Base-by-base conservation (phyloP, 2,888 invertebrate genomes). In the Prosapia bicincta region DNA sequence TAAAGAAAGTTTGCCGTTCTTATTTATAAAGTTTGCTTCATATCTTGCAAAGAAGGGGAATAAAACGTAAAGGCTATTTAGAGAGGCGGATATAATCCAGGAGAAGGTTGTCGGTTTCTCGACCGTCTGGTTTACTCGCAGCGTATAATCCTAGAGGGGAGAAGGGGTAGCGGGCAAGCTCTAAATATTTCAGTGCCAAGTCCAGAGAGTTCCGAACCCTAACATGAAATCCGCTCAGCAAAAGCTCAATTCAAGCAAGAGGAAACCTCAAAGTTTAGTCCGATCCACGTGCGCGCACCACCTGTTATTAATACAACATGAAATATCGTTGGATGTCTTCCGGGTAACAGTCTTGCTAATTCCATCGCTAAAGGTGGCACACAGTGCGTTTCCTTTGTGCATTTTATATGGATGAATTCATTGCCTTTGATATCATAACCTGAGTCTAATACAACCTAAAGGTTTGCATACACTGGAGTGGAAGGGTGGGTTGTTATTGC, bases 91-190 rank as follows among this genome's bases (percentile, higher is more conserved):
- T 54, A 54, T 54, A 54, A 54, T 54, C 54, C 54, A 5, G 1
- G 54, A 20, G 54, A 20, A 54, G n/a, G 54, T 54, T 54, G 54
- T 54, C 13, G 54, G 54, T 54, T 54, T 54, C 54, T 54, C 3
- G 54, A 54, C 54, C 54, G 54, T 54, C 54, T 54, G 54, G 54
- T 54, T 54, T 54, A 54, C 54, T 54, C n/a, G 54, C 54, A 54
- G 54, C 20, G 20, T 54, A 9, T 54, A 54, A 54, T 54, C 54
- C 54, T 20, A 38, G 13, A 38, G 13, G 38, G 38, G 13, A 9
- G 30, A 15, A 54, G 20, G 20, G 54, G 54, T 5, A 54, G 54
- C 20, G 20, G 54, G 54, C 54, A 20, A 54, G 54, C 54, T 20
- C 54, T 54, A 54, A 54, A 54, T 54, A 54, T 54, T 54, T 54